phyloP scores from a whole-genome alignment of 2,888 invertebrate species.

The Serrognathus titanus region DNA sequence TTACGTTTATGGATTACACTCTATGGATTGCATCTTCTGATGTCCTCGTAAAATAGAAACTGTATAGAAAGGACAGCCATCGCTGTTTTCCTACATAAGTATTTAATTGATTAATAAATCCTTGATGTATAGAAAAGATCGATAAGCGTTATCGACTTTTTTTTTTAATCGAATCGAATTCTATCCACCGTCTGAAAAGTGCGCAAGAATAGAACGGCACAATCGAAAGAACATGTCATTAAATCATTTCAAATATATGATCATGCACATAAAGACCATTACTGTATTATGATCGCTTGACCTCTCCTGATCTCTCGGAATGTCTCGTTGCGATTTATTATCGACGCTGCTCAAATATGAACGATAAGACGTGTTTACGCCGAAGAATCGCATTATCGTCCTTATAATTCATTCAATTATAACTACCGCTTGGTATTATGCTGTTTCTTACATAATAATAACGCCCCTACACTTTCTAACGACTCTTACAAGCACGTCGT shows the following conservation, averaged over 20 bases:
- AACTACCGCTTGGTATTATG: not conserved
- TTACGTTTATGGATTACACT: too few relatives aligned
- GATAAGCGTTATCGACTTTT: too few relatives aligned
- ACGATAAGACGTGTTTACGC: not conserved
- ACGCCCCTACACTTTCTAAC: not conserved
- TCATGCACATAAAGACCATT: slow-evolving; percentile 16
- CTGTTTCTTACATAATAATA: not conserved
- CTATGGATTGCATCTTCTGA: too few relatives aligned
- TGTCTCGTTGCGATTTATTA: slow-evolving; percentile 3
- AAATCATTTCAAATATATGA: slow-evolving; percentile 18
- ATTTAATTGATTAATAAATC: too few relatives aligned
- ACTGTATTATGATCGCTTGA: slow-evolving; percentile 20
- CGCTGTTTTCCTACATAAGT: too few relatives aligned
- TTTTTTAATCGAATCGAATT: too few relatives aligned
- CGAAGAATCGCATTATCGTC: not conserved
- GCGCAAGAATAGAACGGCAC: not conserved
- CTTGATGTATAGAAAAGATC: too few relatives aligned
- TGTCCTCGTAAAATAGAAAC: too few relatives aligned
- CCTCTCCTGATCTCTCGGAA: slow-evolving; percentile 21
- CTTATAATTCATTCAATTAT: not conserved
- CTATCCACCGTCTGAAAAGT: not conserved
- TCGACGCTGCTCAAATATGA: not conserved
- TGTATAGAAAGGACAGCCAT: too few relatives aligned
- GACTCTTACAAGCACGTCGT: too few relatives aligned
- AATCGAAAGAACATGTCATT: slow-evolving; percentile 7